phyloP scores from a whole-genome alignment of 2,888 invertebrate genomes.

The Agrypnus murinus region DNA sequence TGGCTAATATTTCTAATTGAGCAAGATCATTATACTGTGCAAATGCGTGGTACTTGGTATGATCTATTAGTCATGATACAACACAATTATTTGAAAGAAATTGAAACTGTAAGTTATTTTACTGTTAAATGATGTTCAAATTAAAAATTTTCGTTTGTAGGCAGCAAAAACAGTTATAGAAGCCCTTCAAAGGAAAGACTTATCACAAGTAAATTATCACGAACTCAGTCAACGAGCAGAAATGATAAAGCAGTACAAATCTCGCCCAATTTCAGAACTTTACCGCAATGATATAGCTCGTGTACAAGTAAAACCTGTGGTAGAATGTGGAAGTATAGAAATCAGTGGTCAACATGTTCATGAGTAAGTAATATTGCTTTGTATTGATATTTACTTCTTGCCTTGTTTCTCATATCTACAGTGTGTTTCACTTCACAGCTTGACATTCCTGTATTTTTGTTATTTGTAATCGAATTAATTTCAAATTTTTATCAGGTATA shows the following conservation, averaged over 20 bases:
- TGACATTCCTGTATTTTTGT: too few relatives aligned
- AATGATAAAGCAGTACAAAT: constrained; percentile 48
- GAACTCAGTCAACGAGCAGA: constrained; percentile 57
- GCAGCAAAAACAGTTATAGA: constrained; percentile 71
- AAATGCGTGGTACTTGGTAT: constrained; percentile 61
- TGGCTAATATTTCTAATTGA: constrained; percentile 61
- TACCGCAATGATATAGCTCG: constrained; percentile 20
- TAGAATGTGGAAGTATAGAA: constrained; percentile 53
- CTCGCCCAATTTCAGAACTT: constrained; percentile 32
- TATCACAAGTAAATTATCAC: constrained; percentile 57
- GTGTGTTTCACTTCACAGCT: too few relatives aligned
- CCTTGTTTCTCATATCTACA: too few relatives aligned
- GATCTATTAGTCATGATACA: constrained; percentile 56
- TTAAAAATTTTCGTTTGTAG: constrained; percentile 62
- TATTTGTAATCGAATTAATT: too few relatives aligned
- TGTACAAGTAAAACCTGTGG: constrained; percentile 14
- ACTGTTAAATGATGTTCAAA: constrained; percentile 30
- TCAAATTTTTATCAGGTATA: too few relatives aligned
- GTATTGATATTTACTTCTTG: too few relatives aligned
- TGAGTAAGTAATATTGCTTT: constrained; percentile 53
- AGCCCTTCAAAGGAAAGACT: constrained; percentile 66
- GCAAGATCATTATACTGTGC: constrained; percentile 53
- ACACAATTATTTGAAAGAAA: constrained; percentile 53
- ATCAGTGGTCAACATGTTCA: constrained; percentile 55
- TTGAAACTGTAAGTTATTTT: constrained; percentile 52